phyloP scores from a whole-genome alignment of 2,797 vertebrate genomes.

The Manis javanica region DNA sequence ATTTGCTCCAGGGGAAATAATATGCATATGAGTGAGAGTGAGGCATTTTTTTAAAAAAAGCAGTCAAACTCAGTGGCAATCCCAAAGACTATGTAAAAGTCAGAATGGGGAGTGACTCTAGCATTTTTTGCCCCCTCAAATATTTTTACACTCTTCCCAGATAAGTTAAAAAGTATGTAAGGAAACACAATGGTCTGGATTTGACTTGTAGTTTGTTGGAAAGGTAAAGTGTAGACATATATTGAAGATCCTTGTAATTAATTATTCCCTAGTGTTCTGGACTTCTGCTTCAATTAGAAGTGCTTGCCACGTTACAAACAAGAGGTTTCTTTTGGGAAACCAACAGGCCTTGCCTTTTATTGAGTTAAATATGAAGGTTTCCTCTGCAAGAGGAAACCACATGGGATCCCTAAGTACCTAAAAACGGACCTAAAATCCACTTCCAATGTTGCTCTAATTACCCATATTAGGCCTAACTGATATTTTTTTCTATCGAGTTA shows the following conservation, averaged over 20 bases:
- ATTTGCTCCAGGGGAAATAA: constrained; percentile 49
- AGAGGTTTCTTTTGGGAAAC: constrained; percentile 26
- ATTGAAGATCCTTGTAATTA: not conserved
- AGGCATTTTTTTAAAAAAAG: not conserved
- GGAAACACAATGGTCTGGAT: not conserved
- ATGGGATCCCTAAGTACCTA: not conserved
- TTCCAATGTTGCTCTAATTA: not conserved
- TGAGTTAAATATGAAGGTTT: constrained; percentile 64
- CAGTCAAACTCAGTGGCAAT: constrained; percentile 43
- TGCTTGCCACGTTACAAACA: not conserved
- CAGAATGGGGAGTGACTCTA: constrained; percentile 9
- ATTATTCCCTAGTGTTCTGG: not conserved
- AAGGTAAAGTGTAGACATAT: not conserved
- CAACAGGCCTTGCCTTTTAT: not conserved
- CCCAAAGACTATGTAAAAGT: constrained; percentile 54
- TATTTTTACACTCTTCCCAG: not conserved
- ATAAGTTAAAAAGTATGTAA: not conserved
- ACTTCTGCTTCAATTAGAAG: not conserved
- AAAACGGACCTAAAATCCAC: not conserved
- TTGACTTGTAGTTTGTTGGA: not conserved
- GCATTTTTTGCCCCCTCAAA: not conserved
- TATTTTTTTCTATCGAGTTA: constrained; percentile 64
- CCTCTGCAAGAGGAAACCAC: not conserved
- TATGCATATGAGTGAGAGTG: not conserved
- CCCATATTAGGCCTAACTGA: not conserved